These are phyloP conservation scores for Smittia sp. DNA, from an alignment of 2,888 invertebrate genomes.

Conservation along the genomic window DNA sequence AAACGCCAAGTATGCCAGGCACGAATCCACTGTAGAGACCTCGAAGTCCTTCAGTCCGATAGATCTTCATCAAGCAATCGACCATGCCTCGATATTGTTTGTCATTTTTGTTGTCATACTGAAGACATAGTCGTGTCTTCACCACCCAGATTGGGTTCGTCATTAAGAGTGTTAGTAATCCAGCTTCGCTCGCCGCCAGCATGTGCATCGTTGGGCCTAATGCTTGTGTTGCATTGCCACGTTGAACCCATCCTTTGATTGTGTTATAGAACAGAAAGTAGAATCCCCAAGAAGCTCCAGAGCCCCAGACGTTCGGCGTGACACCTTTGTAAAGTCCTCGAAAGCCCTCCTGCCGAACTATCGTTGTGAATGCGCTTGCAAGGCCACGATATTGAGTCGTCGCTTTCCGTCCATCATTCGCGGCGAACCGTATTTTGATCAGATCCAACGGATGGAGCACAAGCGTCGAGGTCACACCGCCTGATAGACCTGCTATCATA, in stretches of 20 bases:
- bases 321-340: constrained; percentile 93
- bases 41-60: constrained; percentile 81
- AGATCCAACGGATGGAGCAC: constrained; percentile 95
- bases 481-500: constrained; percentile 92
- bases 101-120: constrained; percentile 67
- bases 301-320: constrained; percentile 95
- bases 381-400: constrained; percentile 87
- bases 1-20: constrained; percentile 95
- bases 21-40: constrained; percentile 94
- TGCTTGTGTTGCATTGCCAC: constrained; percentile 76
- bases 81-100: constrained; percentile 85
- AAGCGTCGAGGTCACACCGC: constrained; percentile 92
- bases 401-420: constrained; percentile 85
- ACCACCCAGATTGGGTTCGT: constrained; percentile 99
- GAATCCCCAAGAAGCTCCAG: constrained; percentile 96
- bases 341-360: constrained; percentile 83
- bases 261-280: constrained; percentile 97
- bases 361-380: constrained; percentile 76
- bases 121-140: constrained; percentile 94
- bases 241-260: constrained; percentile 90
- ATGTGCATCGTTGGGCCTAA: constrained; percentile 85
- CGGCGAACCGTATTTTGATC: constrained; percentile 90
- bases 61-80: constrained; percentile 88
- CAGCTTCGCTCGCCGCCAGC: constrained; percentile 89
- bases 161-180: constrained; percentile 80